Evolutionary conservation across 2,888 invertebrate species (phyloP), one percentile per base, ranked within the genome.

Genomic region (Caenorhabditis drosophilae): DNA sequence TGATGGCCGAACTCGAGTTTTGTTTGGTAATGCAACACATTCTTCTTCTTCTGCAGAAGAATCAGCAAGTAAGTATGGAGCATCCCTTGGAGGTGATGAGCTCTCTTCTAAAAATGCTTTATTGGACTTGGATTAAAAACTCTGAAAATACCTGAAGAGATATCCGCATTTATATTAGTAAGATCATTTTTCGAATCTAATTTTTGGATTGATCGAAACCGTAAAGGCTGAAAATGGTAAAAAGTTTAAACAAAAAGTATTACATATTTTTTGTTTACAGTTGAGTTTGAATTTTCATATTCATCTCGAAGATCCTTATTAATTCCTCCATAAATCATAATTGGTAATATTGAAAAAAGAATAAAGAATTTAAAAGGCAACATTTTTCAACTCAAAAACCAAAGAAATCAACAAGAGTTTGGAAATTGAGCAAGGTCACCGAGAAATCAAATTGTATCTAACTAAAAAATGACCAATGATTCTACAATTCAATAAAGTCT

Each of bases 21-120:
- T 51, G 47, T 80, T 67, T 52, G 70, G 74, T n/a, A 62, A 42
- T 12, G 68, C 49, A 15, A 55, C 50, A 45, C 73, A 73, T 47
- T 66, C 66, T 45, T 67, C 64, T 55, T 70, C 67, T 46, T 61
- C 61, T 31, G 42, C 36, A 46, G 67, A 61, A 60, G 61, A 50
- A 42, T 67, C 66, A 15, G 61, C 57, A 16, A 62, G 47, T 16
- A 70, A 50, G 6, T 59, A 59, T n/a, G 64, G 58, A 18, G 57
- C 48, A 16, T 6, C 9, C 9, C 38, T 45, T 9, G 62, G 56
- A 15, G 52, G 52, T 3, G 52, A 40, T 47, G 16, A 18, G 18
- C 46, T 41, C 23, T 64, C 54, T 51, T 64, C 64, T 35, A 23
- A 31, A 31, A 25, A 25, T 44, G 2, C 11, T 20, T 20, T 16